These are phyloP conservation scores for Diceros bicornis DNA, from an alignment of 2,797 vertebrate species.

Conservation along the genomic window DNA sequence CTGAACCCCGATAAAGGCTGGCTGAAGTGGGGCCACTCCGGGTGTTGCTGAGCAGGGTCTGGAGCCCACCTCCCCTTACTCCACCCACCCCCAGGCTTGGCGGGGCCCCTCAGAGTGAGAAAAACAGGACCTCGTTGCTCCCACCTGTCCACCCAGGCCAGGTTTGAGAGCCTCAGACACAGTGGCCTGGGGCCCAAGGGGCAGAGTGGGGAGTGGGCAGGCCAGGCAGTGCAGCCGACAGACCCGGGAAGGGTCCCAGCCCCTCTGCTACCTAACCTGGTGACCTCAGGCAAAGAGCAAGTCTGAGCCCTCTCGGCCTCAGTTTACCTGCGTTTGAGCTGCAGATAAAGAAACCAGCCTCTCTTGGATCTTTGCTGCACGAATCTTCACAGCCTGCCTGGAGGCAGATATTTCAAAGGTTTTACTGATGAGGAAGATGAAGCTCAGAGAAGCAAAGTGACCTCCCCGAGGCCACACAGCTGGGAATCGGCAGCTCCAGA, in stretches of 20 bases:
- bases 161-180: not conserved
- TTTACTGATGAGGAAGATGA: not conserved
- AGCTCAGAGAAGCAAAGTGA: not conserved
- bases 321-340: not conserved
- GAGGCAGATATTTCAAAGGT: not conserved
- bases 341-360: not conserved
- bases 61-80: not conserved
- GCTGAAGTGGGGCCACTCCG: not conserved
- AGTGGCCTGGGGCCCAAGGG: not conserved
- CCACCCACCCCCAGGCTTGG: not conserved
- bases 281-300: not conserved
- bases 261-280: not conserved
- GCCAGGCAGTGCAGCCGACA: not conserved
- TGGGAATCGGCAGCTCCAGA: accelerated
- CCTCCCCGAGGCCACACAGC: not conserved
- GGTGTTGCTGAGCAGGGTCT: accelerated
- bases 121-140: not conserved
- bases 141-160: not conserved
- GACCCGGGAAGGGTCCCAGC: not conserved
- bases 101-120: not conserved
- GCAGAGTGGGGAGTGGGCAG: not conserved
- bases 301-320: not conserved
- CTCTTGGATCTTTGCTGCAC: not conserved
- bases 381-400: no score
- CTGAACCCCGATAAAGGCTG: accelerated